Evolutionary conservation across 2,113 vertebrate genomes (phyloP).

Genomic region (Polyodon spathula): DNA sequence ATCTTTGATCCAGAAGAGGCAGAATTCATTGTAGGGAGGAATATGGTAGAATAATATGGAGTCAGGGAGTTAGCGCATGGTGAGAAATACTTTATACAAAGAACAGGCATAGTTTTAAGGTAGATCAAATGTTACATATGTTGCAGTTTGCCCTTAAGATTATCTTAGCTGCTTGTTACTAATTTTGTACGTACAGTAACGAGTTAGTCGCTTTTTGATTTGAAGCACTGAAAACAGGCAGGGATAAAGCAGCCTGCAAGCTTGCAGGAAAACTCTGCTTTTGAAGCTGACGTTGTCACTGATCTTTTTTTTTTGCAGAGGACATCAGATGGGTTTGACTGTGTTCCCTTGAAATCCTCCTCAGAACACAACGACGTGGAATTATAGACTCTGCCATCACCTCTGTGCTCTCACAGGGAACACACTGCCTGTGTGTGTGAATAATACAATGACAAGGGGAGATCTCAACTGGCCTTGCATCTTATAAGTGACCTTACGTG

Average conservation of each 20-base stretch:
- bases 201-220: neutral
- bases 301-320: constrained; percentile 62
- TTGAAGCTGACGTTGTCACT: constrained; percentile 23
- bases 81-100: too few species aligned
- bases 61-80: too few species aligned
- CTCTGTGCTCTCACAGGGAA: too few species aligned
- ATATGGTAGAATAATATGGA: too few species aligned
- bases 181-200: too few species aligned
- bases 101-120: neutral
- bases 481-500: too few species aligned
- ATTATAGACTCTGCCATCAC: constrained; percentile 34
- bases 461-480: too few species aligned
- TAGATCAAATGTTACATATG: neutral
- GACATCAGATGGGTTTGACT: constrained; percentile 86
- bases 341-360: constrained; percentile 82
- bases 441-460: too few species aligned
- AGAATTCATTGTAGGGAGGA: too few species aligned
- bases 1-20: too few species aligned
- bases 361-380: constrained; percentile 55
- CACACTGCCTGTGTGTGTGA: too few species aligned
- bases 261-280: neutral
- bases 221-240: neutral
- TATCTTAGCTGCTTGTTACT: neutral
- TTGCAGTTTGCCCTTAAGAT: neutral
- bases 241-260: neutral